Base-by-base conservation (phyloP, 2,113 vertebrate genomes). In the Seriola quinqueradiata region DNA sequence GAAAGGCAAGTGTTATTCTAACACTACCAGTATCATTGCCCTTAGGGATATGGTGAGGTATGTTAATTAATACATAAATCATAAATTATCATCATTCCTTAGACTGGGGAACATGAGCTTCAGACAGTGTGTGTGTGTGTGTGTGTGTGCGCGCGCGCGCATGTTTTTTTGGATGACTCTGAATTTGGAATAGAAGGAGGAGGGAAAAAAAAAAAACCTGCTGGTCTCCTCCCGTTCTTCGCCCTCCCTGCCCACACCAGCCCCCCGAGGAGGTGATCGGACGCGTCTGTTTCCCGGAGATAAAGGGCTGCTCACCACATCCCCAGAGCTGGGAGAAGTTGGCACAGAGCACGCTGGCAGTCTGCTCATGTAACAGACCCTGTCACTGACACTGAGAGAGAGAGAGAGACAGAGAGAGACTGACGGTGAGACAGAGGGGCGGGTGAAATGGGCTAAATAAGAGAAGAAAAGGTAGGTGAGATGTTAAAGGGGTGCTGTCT, bases 221-320 rank as follows among this genome's bases (percentile, higher is more conserved):
- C 82, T 86, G 79, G 69, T 78, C 78, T 79, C 84, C 84, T 86
- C 79, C 77, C 46, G 12, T 85, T 78, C 55, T 77, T 87, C 42
- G 14, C 79, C 78, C 78, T 83, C 85, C 72, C 77, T 86, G 75
- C 92, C 77, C 85, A 86, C 73, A 78, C 57, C 83, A 87, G 77
- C 79, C 70, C 89, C 88, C 83, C 12, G 75, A 92, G 90, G 93
- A 94, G 76, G 87, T 79, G 91, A 93, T 93, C 73, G 87, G 87
- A 83, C 81, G 72, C 69, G 89, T 94, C 95, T 95, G 95, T 94
- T 94, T 95, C 89, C 81, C 73, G 79, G 92, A 95, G 95, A 96
- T 95, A 96, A 95, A 95, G 90, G 89, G 86, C 89, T 87, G 87
- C 92, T 91, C 91, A 85, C 88, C 74, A 91, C 85, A 86, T 93